phyloP scores from a whole-genome alignment of 2,888 invertebrate genomes.

The Strigamia crassipes region DNA sequence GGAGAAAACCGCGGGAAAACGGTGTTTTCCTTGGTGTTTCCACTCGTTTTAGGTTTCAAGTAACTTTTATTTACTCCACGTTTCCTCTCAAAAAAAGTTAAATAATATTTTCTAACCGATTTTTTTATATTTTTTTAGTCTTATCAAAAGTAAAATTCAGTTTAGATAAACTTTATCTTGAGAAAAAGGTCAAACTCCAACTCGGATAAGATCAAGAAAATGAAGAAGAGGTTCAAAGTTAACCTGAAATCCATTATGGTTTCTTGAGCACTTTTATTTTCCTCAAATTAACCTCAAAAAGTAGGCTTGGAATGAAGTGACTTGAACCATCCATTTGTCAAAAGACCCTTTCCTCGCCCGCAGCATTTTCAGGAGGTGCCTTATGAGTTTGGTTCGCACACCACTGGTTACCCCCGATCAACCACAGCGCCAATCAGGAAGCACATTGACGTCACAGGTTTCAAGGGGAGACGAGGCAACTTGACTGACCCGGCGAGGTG shows the following conservation, averaged over 20 bases:
- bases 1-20: too few relatives aligned
- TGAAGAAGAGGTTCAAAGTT: neutral
- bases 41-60: too few relatives aligned
- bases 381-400: neutral
- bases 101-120: too few relatives aligned
- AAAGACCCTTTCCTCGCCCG: neutral
- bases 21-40: too few relatives aligned
- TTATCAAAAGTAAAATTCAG: neutral
- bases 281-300: neutral
- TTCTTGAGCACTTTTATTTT: neutral
- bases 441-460: neutral
- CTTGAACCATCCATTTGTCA: neutral
- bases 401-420: neutral
- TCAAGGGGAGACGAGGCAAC: neutral
- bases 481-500: neutral
- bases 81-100: neutral
- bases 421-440: slow-evolving; percentile 1
- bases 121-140: too few relatives aligned
- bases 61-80: too few relatives aligned
- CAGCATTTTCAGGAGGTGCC: neutral
- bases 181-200: neutral
- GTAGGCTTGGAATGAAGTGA: neutral
- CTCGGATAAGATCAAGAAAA: neutral
- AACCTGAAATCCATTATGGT: slow-evolving; percentile 1
- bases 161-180: neutral